A percentile compares a stretch with the other conserved stretches of the same genome.
phyloP scores from a whole-genome alignment of 2,113 vertebrate genomes.

The Poeciliopsis turrubarensis region DNA sequence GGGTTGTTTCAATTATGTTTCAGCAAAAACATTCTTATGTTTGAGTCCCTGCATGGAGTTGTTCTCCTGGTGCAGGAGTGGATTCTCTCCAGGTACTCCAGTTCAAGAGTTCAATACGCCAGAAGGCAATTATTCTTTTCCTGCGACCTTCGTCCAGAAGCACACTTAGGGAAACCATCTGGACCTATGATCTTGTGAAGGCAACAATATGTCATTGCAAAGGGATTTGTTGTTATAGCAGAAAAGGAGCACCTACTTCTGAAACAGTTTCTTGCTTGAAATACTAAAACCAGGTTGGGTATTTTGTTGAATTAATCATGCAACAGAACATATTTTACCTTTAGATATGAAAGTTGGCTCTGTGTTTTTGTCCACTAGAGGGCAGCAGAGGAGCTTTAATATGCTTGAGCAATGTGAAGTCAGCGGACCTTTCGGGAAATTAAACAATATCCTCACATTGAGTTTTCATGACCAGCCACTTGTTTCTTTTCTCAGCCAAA shows the following conservation, averaged over 20 bases:
- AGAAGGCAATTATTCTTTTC: no score
- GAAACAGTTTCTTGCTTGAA: background rate
- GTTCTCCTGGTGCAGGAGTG: background rate
- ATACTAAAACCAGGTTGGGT: background rate
- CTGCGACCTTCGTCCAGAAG: no score
- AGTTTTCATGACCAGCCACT: background rate
- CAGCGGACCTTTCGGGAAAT: background rate
- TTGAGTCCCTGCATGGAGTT: background rate
- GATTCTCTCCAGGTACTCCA: background rate
- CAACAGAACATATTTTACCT: background rate
- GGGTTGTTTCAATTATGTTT: background rate
- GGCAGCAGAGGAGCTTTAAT: constrained; percentile 2
- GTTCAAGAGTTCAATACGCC: no score
- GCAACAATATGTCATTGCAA: background rate
- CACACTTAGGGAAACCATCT: no score
- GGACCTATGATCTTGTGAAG: no score
- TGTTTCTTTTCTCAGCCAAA: background rate
- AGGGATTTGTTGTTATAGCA: background rate
- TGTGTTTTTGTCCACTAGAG: constrained; percentile 4
- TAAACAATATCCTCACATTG: background rate
- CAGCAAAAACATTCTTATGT: background rate
- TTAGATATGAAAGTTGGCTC: background rate
- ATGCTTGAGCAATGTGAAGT: no score
- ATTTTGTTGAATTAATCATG: background rate
- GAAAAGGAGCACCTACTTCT: background rate